Percentiles rank a stretch among this genome's conserved stretches.
Conservation (phyloP, 2,888 invertebrate species). For the Papilio demoleus region DNA sequence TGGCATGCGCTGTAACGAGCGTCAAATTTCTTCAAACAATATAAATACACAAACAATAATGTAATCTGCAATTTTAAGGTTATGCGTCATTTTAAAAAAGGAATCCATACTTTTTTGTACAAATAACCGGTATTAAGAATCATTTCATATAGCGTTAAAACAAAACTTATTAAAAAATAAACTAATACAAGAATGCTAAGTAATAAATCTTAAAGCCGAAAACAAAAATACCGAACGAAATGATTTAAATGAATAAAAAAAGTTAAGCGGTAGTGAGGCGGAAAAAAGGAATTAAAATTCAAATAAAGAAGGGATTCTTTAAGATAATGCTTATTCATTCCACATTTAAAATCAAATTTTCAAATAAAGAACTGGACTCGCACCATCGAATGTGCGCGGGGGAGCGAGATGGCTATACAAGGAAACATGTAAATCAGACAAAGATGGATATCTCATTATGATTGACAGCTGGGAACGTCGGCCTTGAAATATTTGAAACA, state of each 20-base stretch:
- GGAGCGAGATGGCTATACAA: slow-evolving; percentile 61
- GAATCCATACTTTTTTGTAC: background rate
- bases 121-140: slow-evolving; percentile 3
- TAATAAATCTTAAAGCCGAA: slow-evolving; percentile 72
- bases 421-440: slow-evolving; percentile 63
- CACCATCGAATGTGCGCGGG: slow-evolving; percentile 68
- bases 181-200: slow-evolving; percentile 53
- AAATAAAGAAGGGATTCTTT: slow-evolving; percentile 80
- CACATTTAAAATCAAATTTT: slow-evolving; percentile 84
- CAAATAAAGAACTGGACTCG: slow-evolving; percentile 80
- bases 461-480: slow-evolving; percentile 84
- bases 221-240: slow-evolving; percentile 63
- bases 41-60: slow-evolving; percentile 26
- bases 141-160: slow-evolving; percentile 8
- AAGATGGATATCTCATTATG: slow-evolving; percentile 81
- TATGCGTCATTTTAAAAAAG: slow-evolving; percentile 19
- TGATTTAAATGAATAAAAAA: slow-evolving; percentile 69
- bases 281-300: slow-evolving; percentile 81
- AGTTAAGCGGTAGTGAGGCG: slow-evolving; percentile 69
- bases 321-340: slow-evolving; percentile 84
- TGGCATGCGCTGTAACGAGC: slow-evolving; percentile 49
- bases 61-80: slow-evolving; percentile 21
- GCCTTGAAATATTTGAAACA: slow-evolving; percentile 84
- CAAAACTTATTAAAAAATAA: slow-evolving; percentile 37
- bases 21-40: slow-evolving; percentile 65